phyloP scores from a whole-genome alignment of 1,140 invertebrate genomes.

The Drosophila oshimai region DNA sequence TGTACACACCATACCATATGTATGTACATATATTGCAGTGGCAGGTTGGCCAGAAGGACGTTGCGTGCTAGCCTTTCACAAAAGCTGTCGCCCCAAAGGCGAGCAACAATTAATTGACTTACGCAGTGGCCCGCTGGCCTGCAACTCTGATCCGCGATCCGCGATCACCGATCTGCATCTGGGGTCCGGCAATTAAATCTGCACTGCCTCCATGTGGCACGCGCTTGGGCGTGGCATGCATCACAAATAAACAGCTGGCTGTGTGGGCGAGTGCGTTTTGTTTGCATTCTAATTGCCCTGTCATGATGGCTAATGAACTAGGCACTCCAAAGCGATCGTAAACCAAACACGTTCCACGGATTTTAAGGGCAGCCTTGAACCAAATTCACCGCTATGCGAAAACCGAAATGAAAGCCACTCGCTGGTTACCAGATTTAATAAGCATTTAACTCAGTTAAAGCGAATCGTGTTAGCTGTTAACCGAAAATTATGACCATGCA shows the following conservation, averaged over 20 bases:
- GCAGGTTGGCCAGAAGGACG: slow-evolving; percentile 60
- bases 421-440: slow-evolving; percentile 49
- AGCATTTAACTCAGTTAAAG: slow-evolving; percentile 23
- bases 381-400: slow-evolving; percentile 49
- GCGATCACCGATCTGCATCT: no score
- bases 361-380: slow-evolving; percentile 61
- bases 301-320: slow-evolving; percentile 44
- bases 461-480: slow-evolving; percentile 10
- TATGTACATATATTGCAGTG: not conserved
- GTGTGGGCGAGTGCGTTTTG: slow-evolving; percentile 61
- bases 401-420: slow-evolving; percentile 37
- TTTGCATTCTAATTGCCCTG: slow-evolving; percentile 68
- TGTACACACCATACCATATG: not conserved
- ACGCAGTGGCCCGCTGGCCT: slow-evolving; percentile 45
- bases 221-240: slow-evolving; percentile 41
- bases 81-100: slow-evolving; percentile 72
- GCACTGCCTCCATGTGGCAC: slow-evolving; percentile 14
- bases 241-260: slow-evolving; percentile 19
- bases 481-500: slow-evolving; percentile 17
- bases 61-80: slow-evolving; percentile 67
- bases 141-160: slow-evolving; percentile 42
- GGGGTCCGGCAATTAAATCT: slow-evolving; percentile 50
- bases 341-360: slow-evolving; percentile 39
- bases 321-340: slow-evolving; percentile 21
- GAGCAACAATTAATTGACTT: slow-evolving; percentile 77